Conservation (phyloP, 2,797 vertebrate species). For the Sarcoramphus papa region DNA sequence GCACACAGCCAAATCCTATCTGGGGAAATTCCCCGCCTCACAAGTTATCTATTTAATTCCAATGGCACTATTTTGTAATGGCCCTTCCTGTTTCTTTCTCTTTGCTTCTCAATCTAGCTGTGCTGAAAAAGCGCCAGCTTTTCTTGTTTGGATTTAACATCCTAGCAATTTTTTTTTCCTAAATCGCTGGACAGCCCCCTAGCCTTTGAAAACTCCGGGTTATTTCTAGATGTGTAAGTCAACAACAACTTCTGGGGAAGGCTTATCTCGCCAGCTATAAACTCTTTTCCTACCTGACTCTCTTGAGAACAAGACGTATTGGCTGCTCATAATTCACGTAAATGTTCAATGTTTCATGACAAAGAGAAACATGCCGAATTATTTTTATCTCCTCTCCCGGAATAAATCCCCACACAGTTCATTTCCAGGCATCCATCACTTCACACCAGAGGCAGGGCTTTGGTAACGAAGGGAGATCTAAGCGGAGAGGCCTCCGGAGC, state of each 20-base stretch:
- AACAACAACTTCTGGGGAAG: background rate
- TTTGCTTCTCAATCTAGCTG: background rate
- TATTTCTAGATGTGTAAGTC: background rate
- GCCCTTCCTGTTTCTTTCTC: background rate
- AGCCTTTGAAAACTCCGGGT: background rate
- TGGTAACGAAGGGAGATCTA: constrained; percentile 40
- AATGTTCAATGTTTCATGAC: background rate
- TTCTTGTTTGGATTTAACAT: background rate
- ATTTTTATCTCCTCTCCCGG: constrained; percentile 50
- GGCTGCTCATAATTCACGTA: constrained; percentile 22
- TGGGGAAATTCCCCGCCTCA: background rate
- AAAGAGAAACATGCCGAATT: constrained; percentile 28
- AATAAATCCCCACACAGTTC: constrained; percentile 56
- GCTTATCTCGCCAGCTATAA: background rate
- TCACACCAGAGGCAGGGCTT: constrained; percentile 35
- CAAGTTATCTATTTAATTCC: constrained; percentile 1
- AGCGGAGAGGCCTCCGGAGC: background rate
- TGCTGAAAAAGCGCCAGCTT: background rate
- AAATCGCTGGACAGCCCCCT: background rate
- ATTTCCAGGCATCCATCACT: constrained; percentile 63
- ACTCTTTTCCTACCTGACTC: constrained; percentile 13
- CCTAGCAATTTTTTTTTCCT: background rate
- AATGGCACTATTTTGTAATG: background rate
- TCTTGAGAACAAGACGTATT: background rate
- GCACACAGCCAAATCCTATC: background rate